Evolutionary conservation across 1,140 invertebrate species (phyloP).

Genomic region (Drosophila quadrilineata): DNA sequence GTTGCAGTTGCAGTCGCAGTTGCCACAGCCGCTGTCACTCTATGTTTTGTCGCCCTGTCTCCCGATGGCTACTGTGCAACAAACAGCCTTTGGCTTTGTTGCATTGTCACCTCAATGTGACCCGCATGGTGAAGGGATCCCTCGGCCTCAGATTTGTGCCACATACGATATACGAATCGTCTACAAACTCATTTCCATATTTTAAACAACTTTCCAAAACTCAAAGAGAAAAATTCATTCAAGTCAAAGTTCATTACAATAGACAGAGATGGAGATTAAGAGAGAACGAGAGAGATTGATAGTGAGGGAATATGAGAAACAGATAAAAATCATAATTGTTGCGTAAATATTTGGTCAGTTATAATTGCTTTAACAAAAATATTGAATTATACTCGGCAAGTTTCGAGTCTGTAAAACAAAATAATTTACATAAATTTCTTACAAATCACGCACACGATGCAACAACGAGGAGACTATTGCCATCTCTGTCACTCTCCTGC

Average conservation of each 20-base stretch:
- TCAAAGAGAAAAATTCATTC: conserved; percentile 11
- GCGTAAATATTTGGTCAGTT: conserved; percentile 74
- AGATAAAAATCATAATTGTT: conserved; percentile 74
- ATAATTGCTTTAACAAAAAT: conserved; percentile 71
- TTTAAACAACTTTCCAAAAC: conserved; percentile 18
- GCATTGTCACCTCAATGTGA: conserved; percentile 26
- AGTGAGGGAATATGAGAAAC: background rate
- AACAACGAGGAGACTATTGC: conserved; percentile 8
- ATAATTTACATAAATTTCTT: conserved; percentile 73
- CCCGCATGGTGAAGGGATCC: background rate
- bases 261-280: no score
- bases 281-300: background rate
- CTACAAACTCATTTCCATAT: conserved; percentile 16
- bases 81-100: background rate
- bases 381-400: conserved; percentile 31
- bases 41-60: conserved; percentile 21
- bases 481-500: no score
- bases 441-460: conserved; percentile 62
- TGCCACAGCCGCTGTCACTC: conserved; percentile 46
- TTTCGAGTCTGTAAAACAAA: conserved; percentile 49
- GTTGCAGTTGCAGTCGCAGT: no score
- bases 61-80: conserved; percentile 47
- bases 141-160: no score
- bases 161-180: background rate
- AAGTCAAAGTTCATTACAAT: conserved; percentile 16